phyloP scores from a whole-genome alignment of 53 echinoderm and acorn worm genomes.

The Paracentrotus lividus region DNA sequence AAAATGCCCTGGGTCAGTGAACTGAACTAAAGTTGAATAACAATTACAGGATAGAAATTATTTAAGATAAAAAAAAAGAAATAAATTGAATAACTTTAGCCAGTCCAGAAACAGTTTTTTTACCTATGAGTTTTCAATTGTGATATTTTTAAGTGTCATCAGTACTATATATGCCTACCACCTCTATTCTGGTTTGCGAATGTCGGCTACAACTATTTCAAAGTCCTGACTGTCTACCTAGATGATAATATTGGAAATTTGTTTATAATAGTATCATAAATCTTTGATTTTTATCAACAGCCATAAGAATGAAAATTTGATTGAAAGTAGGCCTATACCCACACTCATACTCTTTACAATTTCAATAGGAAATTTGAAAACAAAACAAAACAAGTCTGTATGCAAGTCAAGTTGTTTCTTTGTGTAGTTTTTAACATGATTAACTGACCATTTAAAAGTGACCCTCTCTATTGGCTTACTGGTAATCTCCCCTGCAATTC shows the following conservation, averaged over 20 bases:
- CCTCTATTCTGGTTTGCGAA: no score
- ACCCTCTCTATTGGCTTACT: not conserved
- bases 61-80: not conserved
- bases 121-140: not conserved
- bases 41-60: not conserved
- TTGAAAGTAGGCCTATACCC: not conserved
- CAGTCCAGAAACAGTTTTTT: not conserved
- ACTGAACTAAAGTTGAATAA: not conserved
- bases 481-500: not conserved
- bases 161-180: not conserved
- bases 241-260: no score
- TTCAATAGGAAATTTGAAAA: not conserved
- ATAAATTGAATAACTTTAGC: not conserved
- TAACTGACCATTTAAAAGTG: not conserved
- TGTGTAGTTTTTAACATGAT: not conserved
- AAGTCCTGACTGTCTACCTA: no score
- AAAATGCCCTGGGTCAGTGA: conserved; percentile 4
- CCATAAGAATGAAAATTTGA: no score
- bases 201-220: no score
- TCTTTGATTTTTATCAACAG: no score
- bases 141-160: not conserved
- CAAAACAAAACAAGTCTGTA: not conserved
- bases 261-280: no score
- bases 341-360: no score
- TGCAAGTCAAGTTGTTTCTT: not conserved